Percentiles rank a stretch among this genome's conserved stretches.
Conservation (phyloP, 2,113 vertebrate genomes). For the Nyctereutes procyonoides region DNA sequence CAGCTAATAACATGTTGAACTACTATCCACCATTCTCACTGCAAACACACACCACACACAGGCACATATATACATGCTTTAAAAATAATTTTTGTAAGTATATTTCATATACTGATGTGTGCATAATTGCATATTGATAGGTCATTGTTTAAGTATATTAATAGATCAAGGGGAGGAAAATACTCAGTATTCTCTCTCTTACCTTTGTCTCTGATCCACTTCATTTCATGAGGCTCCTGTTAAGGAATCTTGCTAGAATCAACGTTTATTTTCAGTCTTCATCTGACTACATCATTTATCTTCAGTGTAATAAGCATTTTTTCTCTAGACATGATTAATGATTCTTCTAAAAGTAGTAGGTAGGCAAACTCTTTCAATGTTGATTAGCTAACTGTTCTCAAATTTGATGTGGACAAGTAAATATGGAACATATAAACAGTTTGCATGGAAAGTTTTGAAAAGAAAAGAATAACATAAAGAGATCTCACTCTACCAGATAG, state of each 20-base stretch:
- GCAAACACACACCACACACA: neutral
- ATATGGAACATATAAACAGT: neutral
- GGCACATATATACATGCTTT: neutral
- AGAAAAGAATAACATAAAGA: neutral
- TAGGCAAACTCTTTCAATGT: neutral
- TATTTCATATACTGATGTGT: neutral
- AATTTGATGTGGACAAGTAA: neutral
- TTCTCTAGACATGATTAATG: neutral
- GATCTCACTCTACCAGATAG: neutral
- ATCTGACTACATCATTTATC: neutral
- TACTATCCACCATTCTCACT: neutral
- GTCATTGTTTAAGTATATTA: neutral
- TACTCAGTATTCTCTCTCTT: neutral
- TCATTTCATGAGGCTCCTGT: neutral
- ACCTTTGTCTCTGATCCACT: neutral
- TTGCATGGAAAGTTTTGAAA: neutral
- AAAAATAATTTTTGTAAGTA: neutral
- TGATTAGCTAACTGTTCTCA: neutral
- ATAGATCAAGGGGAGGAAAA: neutral
- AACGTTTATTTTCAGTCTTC: neutral
- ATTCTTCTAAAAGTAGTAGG: neutral
- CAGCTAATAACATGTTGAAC: neutral
- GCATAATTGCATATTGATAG: neutral
- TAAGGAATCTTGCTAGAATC: neutral
- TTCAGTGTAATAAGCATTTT: neutral